phyloP scores from a whole-genome alignment of 2,113 vertebrate genomes.

The Bubo blakistoni region DNA sequence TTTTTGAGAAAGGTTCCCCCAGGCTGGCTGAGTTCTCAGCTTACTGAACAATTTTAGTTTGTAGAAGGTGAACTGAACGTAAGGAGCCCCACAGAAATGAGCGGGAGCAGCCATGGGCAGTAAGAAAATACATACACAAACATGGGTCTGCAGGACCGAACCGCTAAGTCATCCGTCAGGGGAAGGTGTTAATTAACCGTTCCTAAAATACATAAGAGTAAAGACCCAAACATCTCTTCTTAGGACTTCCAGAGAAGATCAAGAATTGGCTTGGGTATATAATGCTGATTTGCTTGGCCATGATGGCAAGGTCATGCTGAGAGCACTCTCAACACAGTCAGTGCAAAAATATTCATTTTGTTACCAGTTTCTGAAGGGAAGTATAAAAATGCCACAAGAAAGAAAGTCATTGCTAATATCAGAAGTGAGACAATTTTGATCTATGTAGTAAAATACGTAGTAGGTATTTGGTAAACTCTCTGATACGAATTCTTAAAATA shows the following conservation, averaged over 20 bases:
- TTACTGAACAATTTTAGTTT: background rate
- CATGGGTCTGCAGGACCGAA: background rate
- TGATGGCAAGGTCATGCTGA: too few relatives aligned
- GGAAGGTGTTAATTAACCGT: background rate
- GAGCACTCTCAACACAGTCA: background rate
- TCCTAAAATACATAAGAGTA: background rate
- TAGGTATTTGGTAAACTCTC: background rate
- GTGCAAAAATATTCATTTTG: background rate
- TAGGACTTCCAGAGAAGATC: background rate
- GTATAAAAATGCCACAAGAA: background rate
- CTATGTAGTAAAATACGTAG: rapidly evolving
- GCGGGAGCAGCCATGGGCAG: background rate
- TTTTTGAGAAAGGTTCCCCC: background rate
- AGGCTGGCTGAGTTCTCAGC: background rate
- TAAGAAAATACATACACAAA: background rate
- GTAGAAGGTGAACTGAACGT: background rate
- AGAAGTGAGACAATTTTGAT: background rate
- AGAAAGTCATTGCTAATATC: background rate
- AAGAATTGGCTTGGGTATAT: background rate
- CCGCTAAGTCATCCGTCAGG: too few relatives aligned
- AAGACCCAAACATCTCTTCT: background rate
- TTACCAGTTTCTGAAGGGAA: background rate
- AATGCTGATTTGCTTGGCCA: too few relatives aligned
- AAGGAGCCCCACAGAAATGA: background rate
- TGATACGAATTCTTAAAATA: rapidly evolving